phyloP scores from a whole-genome alignment of 2,113 vertebrate species.

The Leuciscus idus region DNA sequence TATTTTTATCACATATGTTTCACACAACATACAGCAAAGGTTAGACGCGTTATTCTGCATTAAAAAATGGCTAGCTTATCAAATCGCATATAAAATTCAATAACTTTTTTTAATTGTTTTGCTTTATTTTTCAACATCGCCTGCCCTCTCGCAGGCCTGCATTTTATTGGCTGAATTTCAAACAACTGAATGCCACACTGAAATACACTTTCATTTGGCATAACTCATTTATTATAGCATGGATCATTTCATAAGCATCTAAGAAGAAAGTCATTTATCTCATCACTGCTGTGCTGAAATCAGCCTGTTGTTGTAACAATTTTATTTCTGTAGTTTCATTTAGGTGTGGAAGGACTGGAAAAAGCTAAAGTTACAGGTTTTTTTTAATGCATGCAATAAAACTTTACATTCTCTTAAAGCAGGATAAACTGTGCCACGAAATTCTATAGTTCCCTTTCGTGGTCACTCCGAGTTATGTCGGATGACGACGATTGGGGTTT shows the following conservation, averaged over 20 bases:
- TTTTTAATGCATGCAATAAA: conserved; percentile 64
- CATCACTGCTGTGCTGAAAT: neutral
- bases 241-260: neutral
- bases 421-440: conserved; percentile 40
- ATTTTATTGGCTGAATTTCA: neutral
- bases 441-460: conserved; percentile 35
- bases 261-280: neutral
- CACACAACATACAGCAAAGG: neutral
- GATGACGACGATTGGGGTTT: too few relatives aligned
- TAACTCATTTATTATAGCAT: neutral
- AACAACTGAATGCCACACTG: neutral
- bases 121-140: neutral
- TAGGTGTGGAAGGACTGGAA: neutral
- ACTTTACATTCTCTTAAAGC: conserved; percentile 59
- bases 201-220: neutral
- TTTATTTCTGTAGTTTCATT: conserved; percentile 10
- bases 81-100: neutral
- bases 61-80: neutral
- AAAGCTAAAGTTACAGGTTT: conserved; percentile 51
- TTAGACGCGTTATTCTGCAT: neutral
- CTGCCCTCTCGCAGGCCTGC: neutral
- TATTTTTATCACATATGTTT: neutral
- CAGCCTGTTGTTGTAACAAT: neutral
- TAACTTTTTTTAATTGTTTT: neutral
- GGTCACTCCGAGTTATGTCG: too few relatives aligned